phyloP scores from a whole-genome alignment of 2,888 invertebrate genomes.

The Ophraella communa region DNA sequence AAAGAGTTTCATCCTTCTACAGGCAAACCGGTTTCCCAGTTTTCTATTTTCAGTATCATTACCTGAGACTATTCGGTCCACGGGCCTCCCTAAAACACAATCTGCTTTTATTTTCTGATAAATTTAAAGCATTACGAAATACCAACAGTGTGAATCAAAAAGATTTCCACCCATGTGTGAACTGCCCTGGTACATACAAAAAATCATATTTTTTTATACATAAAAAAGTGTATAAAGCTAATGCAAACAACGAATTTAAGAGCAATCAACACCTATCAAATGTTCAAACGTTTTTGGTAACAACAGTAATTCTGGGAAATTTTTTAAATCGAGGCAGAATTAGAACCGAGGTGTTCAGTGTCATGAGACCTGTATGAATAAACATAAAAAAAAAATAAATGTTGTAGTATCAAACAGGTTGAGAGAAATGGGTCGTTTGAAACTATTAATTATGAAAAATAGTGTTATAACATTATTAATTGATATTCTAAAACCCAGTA shows the following conservation, averaged over 20 bases:
- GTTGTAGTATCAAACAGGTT: neutral
- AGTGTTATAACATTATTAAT: neutral
- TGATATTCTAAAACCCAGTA: neutral
- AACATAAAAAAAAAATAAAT: constrained; percentile 14
- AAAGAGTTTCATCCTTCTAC: no score
- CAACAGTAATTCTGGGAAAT: constrained; percentile 21
- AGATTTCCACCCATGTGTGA: constrained; percentile 21
- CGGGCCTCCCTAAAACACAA: no score
- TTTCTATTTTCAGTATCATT: no score
- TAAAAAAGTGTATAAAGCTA: constrained; percentile 11
- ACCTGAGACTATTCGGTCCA: no score
- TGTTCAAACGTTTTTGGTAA: constrained; percentile 21
- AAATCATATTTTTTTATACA: constrained; percentile 21
- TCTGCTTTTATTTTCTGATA: no score
- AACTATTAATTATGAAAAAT: neutral
- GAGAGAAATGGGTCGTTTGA: constrained; percentile 7
- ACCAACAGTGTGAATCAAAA: neutral
- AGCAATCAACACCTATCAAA: constrained; percentile 8
- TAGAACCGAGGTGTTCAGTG: constrained; percentile 7
- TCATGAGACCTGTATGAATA: constrained; percentile 10
- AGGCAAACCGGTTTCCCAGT: no score
- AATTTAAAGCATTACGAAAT: neutral
- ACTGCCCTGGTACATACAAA: constrained; percentile 20
- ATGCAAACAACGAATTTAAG: constrained; percentile 1
- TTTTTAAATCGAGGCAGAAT: constrained; percentile 8